A percentile compares a stretch with the other conserved stretches of the same genome.
Evolutionary conservation across 2,113 vertebrate species (phyloP).

Genomic region (Xerus inauris): DNA sequence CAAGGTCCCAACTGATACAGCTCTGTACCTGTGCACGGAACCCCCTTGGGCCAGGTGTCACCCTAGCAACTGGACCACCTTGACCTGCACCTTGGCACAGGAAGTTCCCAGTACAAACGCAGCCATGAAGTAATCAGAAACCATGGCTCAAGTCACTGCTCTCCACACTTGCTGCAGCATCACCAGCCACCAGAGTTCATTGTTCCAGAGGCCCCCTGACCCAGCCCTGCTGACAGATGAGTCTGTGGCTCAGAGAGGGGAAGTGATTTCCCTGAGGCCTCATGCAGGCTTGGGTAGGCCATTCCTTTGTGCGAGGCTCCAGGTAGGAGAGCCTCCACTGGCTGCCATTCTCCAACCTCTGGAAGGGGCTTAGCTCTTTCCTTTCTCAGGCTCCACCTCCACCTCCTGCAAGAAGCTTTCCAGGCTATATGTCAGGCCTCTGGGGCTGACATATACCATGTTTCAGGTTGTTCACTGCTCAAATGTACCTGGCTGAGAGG

Average conservation of each 20-base stretch:
- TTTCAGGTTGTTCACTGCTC: background rate
- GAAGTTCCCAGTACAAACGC: too few species aligned
- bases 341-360: background rate
- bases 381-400: background rate
- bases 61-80: too few species aligned
- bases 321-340: background rate
- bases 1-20: too few species aligned
- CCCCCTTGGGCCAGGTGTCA: too few species aligned
- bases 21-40: too few species aligned
- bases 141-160: too few species aligned
- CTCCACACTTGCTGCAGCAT: background rate
- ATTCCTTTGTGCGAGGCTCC: rapidly evolving
- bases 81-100: too few species aligned
- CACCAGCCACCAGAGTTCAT: background rate
- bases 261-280: background rate
- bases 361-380: background rate
- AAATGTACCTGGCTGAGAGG: background rate
- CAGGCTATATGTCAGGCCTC: background rate
- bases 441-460: too few species aligned
- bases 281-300: background rate
- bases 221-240: background rate
- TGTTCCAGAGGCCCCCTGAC: background rate
- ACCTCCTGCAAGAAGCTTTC: background rate
- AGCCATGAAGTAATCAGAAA: too few species aligned
- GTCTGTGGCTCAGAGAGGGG: background rate